These are phyloP conservation scores for Regulus satrapa DNA, from an alignment of 2,113 vertebrate species.

Conservation along the genomic window DNA sequence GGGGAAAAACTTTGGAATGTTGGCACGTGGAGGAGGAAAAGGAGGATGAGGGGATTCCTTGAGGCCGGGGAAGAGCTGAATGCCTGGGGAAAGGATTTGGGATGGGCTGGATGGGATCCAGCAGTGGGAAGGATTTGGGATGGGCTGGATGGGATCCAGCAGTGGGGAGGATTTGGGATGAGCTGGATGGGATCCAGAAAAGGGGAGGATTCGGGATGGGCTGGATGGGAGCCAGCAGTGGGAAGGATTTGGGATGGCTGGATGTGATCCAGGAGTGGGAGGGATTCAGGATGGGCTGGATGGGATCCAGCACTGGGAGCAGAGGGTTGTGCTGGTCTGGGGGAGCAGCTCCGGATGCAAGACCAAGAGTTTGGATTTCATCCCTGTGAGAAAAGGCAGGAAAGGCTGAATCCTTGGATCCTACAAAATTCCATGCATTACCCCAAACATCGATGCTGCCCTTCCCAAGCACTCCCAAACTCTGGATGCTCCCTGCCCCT, in stretches of 20 bases:
- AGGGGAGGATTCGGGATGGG: no score
- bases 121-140: background rate
- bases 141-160: background rate
- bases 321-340: background rate
- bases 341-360: background rate
- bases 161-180: background rate
- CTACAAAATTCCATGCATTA: background rate
- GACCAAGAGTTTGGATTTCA: background rate
- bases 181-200: background rate
- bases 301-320: background rate
- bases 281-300: no score
- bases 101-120: background rate
- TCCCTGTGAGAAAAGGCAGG: background rate
- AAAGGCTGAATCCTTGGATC: background rate
- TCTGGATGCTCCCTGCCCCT: background rate
- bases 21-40: accelerated
- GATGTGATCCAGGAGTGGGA: no score
- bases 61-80: background rate
- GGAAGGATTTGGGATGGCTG: background rate
- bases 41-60: background rate
- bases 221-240: background rate
- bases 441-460: background rate
- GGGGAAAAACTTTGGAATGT: background rate
- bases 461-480: accelerated
- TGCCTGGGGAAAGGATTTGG: background rate